Evolutionary conservation across 1,140 invertebrate genomes (phyloP).

Genomic region (Helicorthomorpha holstii): DNA sequence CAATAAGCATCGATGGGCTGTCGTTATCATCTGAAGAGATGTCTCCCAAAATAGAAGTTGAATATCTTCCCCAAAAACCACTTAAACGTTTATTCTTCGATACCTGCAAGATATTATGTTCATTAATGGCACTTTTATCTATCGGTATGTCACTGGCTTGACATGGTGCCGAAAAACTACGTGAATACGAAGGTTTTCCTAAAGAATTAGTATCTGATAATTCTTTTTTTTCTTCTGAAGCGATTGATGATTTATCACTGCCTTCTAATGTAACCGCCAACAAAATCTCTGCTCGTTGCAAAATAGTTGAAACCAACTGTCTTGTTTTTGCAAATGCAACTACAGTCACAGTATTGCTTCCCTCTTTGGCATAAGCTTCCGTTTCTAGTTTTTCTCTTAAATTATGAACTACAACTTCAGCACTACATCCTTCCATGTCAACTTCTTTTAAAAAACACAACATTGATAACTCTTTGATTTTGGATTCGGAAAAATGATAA

Average conservation of each 20-base stretch:
- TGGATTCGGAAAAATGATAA: conserved; percentile 24
- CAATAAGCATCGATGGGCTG: background rate
- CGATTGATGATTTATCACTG: conserved; percentile 7
- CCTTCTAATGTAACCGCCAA: conserved; percentile 23
- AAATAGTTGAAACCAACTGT: conserved; percentile 19
- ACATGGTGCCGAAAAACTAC: conserved; percentile 15
- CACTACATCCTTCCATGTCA: conserved; percentile 14
- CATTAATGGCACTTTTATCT: background rate
- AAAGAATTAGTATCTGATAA: background rate
- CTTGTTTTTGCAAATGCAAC: conserved; percentile 17
- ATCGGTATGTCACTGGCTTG: background rate
- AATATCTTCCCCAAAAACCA: background rate
- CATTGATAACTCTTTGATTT: conserved; percentile 23
- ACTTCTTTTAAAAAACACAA: conserved; percentile 25
- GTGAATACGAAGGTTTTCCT: conserved; percentile 11
- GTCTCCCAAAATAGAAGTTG: background rate
- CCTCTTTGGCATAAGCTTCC: conserved; percentile 11
- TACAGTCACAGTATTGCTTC: background rate
- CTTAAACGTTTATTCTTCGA: background rate
- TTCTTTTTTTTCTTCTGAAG: too few relatives aligned
- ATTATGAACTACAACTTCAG: background rate
- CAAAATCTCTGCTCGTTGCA: conserved; percentile 21
- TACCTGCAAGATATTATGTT: background rate
- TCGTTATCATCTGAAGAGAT: background rate
- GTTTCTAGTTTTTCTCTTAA: conserved; percentile 19